Conservation (phyloP, 1,140 invertebrate genomes). For the Scylla paramamosain region DNA sequence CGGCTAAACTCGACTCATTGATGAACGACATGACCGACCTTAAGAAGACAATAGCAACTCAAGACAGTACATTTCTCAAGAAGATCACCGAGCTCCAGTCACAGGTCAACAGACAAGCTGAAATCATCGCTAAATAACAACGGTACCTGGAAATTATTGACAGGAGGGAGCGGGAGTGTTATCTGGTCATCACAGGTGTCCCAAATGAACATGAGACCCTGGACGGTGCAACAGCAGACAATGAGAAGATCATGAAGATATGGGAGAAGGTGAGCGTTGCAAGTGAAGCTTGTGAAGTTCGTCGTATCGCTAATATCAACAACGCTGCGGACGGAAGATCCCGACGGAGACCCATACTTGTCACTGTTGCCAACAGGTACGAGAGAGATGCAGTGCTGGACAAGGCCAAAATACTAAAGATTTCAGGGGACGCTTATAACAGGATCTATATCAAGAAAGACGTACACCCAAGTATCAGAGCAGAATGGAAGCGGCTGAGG, state of each 20-base stretch:
- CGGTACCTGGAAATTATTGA: too few relatives aligned
- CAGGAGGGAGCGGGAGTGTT: background rate
- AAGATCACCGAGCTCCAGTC: conserved; percentile 24
- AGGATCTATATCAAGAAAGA: background rate
- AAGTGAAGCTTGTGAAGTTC: too few relatives aligned
- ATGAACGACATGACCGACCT: conserved; percentile 2
- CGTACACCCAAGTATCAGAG: background rate
- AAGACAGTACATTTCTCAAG: background rate
- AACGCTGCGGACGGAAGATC: too few relatives aligned
- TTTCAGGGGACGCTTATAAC: background rate
- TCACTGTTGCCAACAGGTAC: too few relatives aligned
- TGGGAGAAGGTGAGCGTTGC: background rate
- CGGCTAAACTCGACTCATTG: background rate
- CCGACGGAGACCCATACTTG: too few relatives aligned
- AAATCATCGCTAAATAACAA: too few relatives aligned
- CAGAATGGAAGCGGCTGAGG: conserved; percentile 19
- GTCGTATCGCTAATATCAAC: too few relatives aligned
- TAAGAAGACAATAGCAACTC: conserved; percentile 24
- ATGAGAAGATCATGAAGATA: background rate
- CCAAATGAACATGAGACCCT: background rate
- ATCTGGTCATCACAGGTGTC: conserved; percentile 2
- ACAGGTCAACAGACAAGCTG: too few relatives aligned
- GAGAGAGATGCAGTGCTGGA: too few relatives aligned
- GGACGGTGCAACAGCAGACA: background rate
- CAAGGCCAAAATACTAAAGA: too few relatives aligned